Evolutionary conservation across 2,113 vertebrate species (phyloP).

Genomic region (Catharus minimus): DNA sequence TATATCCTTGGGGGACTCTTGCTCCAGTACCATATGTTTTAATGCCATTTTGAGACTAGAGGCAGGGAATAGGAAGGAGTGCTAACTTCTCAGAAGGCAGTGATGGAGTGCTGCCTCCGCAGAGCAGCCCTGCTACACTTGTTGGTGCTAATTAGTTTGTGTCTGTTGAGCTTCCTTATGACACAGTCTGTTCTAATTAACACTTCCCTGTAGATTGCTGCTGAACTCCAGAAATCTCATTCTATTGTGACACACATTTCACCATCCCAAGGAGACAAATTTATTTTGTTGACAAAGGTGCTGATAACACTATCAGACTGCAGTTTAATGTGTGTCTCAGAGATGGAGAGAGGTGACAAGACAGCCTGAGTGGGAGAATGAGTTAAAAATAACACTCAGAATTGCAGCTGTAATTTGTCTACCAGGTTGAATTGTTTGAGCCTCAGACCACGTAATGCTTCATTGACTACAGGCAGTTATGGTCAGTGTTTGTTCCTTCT

Average conservation of each 20-base stretch:
- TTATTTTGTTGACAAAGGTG: slow-evolving; percentile 40
- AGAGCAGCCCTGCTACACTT: background rate
- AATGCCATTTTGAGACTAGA: slow-evolving; percentile 22
- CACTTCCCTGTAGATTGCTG: slow-evolving; percentile 36
- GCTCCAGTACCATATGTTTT: background rate
- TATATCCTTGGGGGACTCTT: background rate
- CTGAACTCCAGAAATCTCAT: slow-evolving; percentile 50
- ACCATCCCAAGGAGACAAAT: slow-evolving; percentile 9
- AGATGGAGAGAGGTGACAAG: background rate
- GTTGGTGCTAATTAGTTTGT: slow-evolving; percentile 44
- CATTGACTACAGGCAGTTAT: background rate
- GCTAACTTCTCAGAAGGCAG: background rate
- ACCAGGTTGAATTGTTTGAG: background rate
- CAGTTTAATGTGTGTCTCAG: background rate
- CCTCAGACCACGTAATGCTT: background rate
- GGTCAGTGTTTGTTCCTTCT: background rate
- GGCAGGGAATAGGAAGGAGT: background rate
- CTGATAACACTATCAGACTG: background rate
- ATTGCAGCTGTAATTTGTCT: slow-evolving; percentile 6
- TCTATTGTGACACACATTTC: slow-evolving; percentile 49
- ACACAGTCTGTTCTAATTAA: slow-evolving; percentile 53
- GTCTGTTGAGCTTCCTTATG: slow-evolving; percentile 44
- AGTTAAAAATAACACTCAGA: background rate
- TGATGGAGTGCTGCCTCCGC: background rate
- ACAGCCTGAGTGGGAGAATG: background rate